phyloP scores from a whole-genome alignment of 2,888 invertebrate species.

The Oscheius sp. region DNA sequence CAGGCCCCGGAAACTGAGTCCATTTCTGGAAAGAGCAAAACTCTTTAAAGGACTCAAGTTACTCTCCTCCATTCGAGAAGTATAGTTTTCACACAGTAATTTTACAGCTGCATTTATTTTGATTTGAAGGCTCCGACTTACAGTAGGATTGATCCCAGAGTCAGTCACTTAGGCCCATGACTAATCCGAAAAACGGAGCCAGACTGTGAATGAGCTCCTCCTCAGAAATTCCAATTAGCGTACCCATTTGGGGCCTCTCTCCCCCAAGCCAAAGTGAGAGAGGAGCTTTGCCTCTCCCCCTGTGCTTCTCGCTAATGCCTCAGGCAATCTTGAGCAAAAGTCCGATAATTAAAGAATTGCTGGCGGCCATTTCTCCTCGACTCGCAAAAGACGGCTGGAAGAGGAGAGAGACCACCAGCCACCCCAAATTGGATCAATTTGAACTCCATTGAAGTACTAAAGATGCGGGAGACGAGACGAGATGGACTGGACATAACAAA shows the following conservation, averaged over 20 bases:
- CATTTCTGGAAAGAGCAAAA: background rate
- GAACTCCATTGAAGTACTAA: slow-evolving; percentile 8
- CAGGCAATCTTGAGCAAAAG: slow-evolving; percentile 26
- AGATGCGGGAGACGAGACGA: background rate
- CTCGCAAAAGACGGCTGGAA: background rate
- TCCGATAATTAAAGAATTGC: slow-evolving; percentile 28
- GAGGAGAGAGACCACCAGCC: slow-evolving; percentile 6
- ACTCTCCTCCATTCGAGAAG: no score
- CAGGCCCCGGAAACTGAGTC: no score
- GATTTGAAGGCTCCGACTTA: no score
- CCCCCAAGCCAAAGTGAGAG: background rate
- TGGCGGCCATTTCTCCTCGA: slow-evolving; percentile 15
- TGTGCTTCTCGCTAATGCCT: background rate
- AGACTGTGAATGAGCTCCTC: slow-evolving; percentile 22
- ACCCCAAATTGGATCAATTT: slow-evolving; percentile 29
- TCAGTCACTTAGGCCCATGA: no score
- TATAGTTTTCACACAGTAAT: no score
- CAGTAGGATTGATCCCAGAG: no score
- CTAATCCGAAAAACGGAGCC: slow-evolving; percentile 11
- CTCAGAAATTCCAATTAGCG: slow-evolving; percentile 25
- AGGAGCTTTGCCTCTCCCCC: no score
- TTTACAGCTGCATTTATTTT: no score
- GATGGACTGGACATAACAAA: background rate
- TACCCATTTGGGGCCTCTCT: slow-evolving; percentile 1
- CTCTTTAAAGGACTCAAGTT: no score